A percentile compares a stretch with the other conserved stretches of the same genome.
Conservation (phyloP, 92 coral and sea anemone species). For the Diadumene lineata region DNA sequence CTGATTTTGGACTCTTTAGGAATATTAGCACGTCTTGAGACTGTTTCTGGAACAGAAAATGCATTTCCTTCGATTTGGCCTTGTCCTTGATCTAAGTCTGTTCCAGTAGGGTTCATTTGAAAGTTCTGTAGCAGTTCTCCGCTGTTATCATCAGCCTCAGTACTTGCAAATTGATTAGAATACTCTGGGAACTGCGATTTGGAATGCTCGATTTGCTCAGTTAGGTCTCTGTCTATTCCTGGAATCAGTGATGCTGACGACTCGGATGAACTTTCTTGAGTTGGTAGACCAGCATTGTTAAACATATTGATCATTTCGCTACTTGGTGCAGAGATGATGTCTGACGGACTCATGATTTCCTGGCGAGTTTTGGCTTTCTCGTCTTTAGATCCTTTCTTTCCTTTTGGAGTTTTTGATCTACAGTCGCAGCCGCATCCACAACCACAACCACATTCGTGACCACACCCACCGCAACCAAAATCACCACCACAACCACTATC, state of each 20-base stretch:
- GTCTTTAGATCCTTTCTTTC: slow-evolving; percentile 36
- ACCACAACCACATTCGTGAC: slow-evolving; percentile 46
- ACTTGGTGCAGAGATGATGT: slow-evolving; percentile 11
- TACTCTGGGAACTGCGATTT: slow-evolving; percentile 41
- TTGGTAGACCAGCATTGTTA: slow-evolving; percentile 24
- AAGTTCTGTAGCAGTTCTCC: slow-evolving; percentile 27
- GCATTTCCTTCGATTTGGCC: slow-evolving; percentile 20
- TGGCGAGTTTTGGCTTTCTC: slow-evolving; percentile 67
- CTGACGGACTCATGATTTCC: slow-evolving; percentile 61
- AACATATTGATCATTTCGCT: slow-evolving; percentile 23
- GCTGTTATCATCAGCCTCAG: not conserved
- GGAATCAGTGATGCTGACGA: slow-evolving; percentile 17
- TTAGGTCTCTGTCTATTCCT: slow-evolving; percentile 32
- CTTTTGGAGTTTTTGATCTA: slow-evolving; percentile 45
- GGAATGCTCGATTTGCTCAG: slow-evolving; percentile 27
- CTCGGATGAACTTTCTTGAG: slow-evolving; percentile 7
- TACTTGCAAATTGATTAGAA: slow-evolving; percentile 27
- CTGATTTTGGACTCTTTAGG: slow-evolving; percentile 20
- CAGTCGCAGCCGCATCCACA: slow-evolving; percentile 56
- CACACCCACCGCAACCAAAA: slow-evolving; percentile 30
- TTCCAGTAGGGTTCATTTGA: slow-evolving; percentile 29
- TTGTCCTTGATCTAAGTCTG: too few species aligned
- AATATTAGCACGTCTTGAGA: slow-evolving; percentile 53
- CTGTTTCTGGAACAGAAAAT: slow-evolving; percentile 20
- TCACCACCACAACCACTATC: slow-evolving; percentile 56